Evolutionary conservation across 2,888 invertebrate species (phyloP).

Genomic region (Diarsia mendica): DNA sequence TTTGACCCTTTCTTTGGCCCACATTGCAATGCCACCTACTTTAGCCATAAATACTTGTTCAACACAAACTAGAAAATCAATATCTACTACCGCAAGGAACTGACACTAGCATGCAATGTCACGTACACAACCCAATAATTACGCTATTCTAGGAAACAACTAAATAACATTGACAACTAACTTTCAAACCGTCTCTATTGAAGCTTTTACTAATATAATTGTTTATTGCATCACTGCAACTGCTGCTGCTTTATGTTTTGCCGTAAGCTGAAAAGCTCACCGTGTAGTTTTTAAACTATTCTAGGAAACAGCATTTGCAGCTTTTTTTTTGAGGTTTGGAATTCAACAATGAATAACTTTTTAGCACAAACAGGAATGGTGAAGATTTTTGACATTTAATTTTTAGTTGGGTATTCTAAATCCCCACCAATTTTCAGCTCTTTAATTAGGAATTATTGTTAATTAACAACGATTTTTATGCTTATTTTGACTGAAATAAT

Average conservation of each 20-base stretch:
- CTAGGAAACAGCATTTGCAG: too few species aligned
- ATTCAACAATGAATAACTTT: too few species aligned
- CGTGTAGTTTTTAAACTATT: too few species aligned
- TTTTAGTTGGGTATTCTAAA: too few species aligned
- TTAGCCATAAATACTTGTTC: not conserved
- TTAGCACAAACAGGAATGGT: too few species aligned
- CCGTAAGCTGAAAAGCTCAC: not conserved
- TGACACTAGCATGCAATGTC: slow-evolving; percentile 32
- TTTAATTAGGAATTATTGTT: too few species aligned
- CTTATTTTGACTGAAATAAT: too few species aligned
- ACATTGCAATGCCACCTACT: not conserved
- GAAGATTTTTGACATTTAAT: too few species aligned
- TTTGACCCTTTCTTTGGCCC: not conserved
- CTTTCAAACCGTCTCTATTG: slow-evolving; percentile 6
- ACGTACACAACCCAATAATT: not conserved
- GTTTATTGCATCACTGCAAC: not conserved
- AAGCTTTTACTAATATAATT: not conserved
- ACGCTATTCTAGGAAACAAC: not conserved
- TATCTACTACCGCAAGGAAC: slow-evolving; percentile 30
- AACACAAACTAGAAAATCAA: slow-evolving; percentile 28
- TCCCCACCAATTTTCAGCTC: too few species aligned
- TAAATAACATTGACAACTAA: not conserved
- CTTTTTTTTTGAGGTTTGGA: too few species aligned
- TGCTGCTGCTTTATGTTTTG: not conserved
- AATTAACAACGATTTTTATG: too few species aligned